A percentile compares a stretch with the other conserved stretches of the same genome.
These are phyloP conservation scores for Pseudochromis fuscus DNA, from an alignment of 2,797 vertebrate species.

Conservation along the genomic window DNA sequence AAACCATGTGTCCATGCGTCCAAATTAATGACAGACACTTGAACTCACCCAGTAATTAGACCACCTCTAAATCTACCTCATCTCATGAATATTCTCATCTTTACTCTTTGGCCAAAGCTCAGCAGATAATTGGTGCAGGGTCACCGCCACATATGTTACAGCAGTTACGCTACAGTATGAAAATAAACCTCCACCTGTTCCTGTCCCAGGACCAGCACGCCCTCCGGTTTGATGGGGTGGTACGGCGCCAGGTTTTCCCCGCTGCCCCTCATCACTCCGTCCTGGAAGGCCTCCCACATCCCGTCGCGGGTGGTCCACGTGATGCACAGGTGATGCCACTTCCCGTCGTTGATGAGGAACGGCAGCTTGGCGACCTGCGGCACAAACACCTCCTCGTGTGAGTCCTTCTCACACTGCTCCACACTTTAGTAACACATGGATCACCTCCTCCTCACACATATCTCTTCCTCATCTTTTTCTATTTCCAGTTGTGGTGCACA, in stretches of 20 bases:
- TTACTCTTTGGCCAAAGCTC: conserved; percentile 31
- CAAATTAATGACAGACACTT: too few relatives aligned
- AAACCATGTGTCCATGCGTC: too few relatives aligned
- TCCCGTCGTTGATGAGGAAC: conserved; percentile 93
- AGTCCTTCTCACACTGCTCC: not conserved
- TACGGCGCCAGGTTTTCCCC: conserved; percentile 96
- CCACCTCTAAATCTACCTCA: too few relatives aligned
- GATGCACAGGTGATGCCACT: conserved; percentile 97
- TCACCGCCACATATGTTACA: conserved; percentile 7
- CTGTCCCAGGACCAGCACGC: conserved; percentile 94
- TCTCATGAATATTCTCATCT: conserved; percentile 34
- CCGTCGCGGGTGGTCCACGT: conserved; percentile 97
- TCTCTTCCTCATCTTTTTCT: conserved; percentile 19
- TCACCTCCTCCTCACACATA: conserved; percentile 20
- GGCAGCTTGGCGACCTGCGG: conserved; percentile 93
- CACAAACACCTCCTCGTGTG: conserved; percentile 1
- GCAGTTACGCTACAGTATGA: conserved; percentile 8
- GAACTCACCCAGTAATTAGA: too few relatives aligned
- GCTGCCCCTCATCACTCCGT: conserved; percentile 89
- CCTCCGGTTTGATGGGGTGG: conserved; percentile 95
- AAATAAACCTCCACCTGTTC: conserved; percentile 88
- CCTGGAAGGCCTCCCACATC: conserved; percentile 97
- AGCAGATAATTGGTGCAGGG: conserved; percentile 5
- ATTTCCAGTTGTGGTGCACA: conserved; percentile 17
- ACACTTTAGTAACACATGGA: conserved; percentile 24